Evolutionary conservation across 2,797 vertebrate species (phyloP).

Genomic region (Melanotaenia nigrans): DNA sequence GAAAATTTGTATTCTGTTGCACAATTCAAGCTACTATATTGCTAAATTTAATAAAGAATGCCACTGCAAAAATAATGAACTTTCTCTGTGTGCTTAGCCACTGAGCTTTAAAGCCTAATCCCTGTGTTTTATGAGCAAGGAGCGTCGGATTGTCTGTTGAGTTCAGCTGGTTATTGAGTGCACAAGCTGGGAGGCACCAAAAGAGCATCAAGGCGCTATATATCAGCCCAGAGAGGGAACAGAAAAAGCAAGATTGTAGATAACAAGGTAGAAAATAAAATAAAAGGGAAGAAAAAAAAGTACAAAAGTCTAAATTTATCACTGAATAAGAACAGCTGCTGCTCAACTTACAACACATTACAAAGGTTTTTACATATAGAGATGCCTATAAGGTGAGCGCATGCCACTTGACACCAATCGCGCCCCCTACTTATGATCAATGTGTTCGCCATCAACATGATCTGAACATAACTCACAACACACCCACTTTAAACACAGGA

Average conservation of each 20-base stretch:
- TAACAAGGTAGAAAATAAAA: slow-evolving; percentile 16
- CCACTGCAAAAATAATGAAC: slow-evolving; percentile 58
- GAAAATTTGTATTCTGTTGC: slow-evolving; percentile 27
- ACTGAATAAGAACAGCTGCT: slow-evolving; percentile 23
- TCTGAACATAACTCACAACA: slow-evolving; percentile 49
- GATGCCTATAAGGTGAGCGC: slow-evolving; percentile 10
- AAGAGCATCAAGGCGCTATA: slow-evolving; percentile 53
- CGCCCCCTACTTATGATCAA: slow-evolving; percentile 26
- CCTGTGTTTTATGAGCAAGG: slow-evolving; percentile 67
- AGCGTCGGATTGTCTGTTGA: slow-evolving; percentile 64
- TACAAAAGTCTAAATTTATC: slow-evolving; percentile 34
- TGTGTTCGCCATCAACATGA: slow-evolving; percentile 51
- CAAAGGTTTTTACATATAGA: background rate
- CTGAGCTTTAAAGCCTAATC: slow-evolving; percentile 65
- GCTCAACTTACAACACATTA: slow-evolving; percentile 2
- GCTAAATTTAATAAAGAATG: slow-evolving; percentile 45
- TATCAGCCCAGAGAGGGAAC: slow-evolving; percentile 46
- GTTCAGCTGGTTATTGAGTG: slow-evolving; percentile 63
- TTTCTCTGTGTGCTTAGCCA: slow-evolving; percentile 47
- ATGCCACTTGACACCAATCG: slow-evolving; percentile 29
- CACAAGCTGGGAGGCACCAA: slow-evolving; percentile 61
- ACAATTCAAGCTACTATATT: slow-evolving; percentile 34
- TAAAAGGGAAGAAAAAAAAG: slow-evolving; percentile 12
- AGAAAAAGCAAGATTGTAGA: slow-evolving; percentile 37
- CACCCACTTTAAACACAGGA: slow-evolving; percentile 46